Percentiles rank a stretch among this genome's conserved stretches.
Evolutionary conservation across 2,113 vertebrate genomes (phyloP).

Genomic region (Leuciscus idus): DNA sequence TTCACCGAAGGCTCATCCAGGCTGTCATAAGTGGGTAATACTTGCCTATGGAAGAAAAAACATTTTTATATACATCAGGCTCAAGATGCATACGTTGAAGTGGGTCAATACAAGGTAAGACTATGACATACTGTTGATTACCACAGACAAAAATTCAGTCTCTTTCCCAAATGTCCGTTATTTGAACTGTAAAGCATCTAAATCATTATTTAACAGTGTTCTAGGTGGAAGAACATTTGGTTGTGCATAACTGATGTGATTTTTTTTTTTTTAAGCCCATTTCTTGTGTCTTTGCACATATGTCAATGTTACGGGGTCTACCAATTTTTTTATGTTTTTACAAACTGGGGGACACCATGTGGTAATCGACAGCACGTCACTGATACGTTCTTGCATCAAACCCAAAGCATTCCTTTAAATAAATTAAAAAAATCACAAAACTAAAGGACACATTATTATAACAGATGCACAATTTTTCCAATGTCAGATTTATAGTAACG

Average conservation of each 20-base stretch:
- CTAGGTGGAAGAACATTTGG: neutral
- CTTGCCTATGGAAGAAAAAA: constrained; percentile 82
- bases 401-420: neutral
- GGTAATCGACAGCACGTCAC: neutral
- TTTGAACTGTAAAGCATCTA: neutral
- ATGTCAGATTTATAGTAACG: neutral
- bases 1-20: constrained; percentile 97
- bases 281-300: neutral
- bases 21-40: constrained; percentile 96
- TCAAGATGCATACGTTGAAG: neutral
- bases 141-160: neutral
- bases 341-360: neutral
- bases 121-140: neutral
- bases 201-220: neutral
- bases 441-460: neutral
- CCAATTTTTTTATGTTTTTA: neutral
- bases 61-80: constrained; percentile 42
- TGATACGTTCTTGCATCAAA: neutral
- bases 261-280: neutral
- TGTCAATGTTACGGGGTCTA: neutral
- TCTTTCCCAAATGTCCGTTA: neutral
- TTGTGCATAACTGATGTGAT: neutral
- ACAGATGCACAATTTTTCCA: neutral
- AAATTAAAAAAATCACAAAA: neutral
- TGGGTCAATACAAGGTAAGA: neutral